Evolutionary conservation across 2,113 vertebrate species (phyloP).

Genomic region (Melanerpes formicivorus): DNA sequence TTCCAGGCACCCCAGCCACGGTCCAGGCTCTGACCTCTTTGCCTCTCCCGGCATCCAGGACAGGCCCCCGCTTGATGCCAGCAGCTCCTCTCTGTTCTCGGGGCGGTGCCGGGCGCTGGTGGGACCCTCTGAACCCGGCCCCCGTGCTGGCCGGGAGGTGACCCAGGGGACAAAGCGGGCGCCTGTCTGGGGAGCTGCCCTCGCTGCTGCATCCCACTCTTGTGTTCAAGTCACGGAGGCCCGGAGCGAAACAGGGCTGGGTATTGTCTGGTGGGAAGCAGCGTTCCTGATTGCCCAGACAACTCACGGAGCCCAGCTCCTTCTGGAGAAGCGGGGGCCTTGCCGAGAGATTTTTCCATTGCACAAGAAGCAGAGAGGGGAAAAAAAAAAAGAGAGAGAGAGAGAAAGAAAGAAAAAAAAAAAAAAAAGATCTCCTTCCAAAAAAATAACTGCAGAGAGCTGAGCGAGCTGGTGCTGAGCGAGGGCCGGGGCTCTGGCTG

Average conservation of each 20-base stretch:
- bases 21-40: not conserved
- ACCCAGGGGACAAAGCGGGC: conserved; percentile 31
- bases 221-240: conserved; percentile 51
- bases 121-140: not conserved
- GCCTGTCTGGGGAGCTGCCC: conserved; percentile 34
- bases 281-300: not conserved
- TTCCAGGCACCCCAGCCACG: not conserved
- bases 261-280: conserved; percentile 39
- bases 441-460: conserved; percentile 24
- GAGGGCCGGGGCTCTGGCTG: not conserved
- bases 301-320: not conserved
- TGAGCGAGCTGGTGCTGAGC: conserved; percentile 29
- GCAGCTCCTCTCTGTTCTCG: not conserved
- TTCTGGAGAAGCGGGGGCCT: conserved; percentile 23
- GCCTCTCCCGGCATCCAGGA: not conserved
- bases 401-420: not conserved
- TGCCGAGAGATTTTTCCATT: conserved; percentile 15
- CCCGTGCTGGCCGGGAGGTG: not conserved
- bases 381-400: not conserved
- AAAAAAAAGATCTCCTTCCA: conserved; percentile 11
- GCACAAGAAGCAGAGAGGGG: conserved; percentile 30
- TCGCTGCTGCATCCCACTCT: not conserved
- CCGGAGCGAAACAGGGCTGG: conserved; percentile 18
- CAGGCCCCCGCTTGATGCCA: not conserved
- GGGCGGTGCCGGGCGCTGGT: not conserved